Conservation (phyloP, 2,797 vertebrate species). For the Anguilla obscura region DNA sequence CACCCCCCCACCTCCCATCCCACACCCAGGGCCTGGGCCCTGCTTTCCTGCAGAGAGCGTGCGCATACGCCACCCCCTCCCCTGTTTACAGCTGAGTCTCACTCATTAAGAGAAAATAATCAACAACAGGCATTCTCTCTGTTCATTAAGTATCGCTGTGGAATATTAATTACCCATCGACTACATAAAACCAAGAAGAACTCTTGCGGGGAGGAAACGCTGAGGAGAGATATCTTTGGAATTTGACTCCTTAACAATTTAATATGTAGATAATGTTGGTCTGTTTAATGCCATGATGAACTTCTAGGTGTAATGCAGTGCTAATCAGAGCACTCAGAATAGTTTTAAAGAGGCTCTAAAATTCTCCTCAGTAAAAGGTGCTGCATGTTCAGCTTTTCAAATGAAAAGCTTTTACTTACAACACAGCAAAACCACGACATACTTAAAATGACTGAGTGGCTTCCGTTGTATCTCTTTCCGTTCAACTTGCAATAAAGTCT, state of each 20-base stretch:
- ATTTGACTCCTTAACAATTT: constrained; percentile 28
- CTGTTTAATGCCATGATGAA: constrained; percentile 44
- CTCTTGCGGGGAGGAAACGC: constrained; percentile 28
- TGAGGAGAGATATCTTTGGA: constrained; percentile 29
- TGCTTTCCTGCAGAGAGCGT: constrained; percentile 68
- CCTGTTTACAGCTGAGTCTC: constrained; percentile 34
- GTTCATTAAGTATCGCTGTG: constrained; percentile 33
- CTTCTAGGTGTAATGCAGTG: constrained; percentile 59
- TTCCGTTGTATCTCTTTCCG: constrained; percentile 63
- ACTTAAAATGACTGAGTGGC: constrained; percentile 68
- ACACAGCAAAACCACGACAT: constrained; percentile 62
- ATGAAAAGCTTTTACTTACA: constrained; percentile 60
- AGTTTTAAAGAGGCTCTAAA: constrained; percentile 52
- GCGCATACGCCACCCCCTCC: constrained; percentile 21
- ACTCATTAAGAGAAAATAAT: constrained; percentile 41
- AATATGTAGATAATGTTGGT: constrained; percentile 31
- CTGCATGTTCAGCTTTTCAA: constrained; percentile 54
- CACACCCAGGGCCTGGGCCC: constrained; percentile 86
- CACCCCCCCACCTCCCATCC: constrained; percentile 61
- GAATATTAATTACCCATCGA: constrained; percentile 41
- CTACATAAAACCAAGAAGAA: constrained; percentile 35
- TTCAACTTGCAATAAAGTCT: constrained; percentile 70
- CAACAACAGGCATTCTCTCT: constrained; percentile 40
- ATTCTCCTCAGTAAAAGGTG: constrained; percentile 61
- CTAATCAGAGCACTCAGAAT: constrained; percentile 68